Conservation (phyloP, 2,888 invertebrate genomes). For the Athalia rosae region DNA sequence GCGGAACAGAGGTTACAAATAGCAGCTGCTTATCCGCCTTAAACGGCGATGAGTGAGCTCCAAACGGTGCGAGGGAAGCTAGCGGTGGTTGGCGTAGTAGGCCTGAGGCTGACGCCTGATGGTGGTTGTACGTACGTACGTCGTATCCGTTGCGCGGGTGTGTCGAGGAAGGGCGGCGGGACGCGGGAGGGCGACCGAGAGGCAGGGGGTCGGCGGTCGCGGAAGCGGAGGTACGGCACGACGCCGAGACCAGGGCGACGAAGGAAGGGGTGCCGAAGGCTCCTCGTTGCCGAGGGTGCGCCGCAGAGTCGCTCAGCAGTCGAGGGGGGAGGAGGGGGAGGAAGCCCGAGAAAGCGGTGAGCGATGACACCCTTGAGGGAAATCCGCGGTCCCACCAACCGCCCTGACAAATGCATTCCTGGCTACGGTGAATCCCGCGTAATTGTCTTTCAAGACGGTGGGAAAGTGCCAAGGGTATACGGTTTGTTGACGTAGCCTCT, state of each 20-base stretch:
- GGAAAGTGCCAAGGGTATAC: not conserved
- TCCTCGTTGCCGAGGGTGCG: conserved; percentile 26
- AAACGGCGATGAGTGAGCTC: conserved; percentile 54
- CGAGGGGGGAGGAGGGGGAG: not conserved
- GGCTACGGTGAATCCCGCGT: conserved; percentile 48
- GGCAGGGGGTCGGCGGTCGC: not conserved
- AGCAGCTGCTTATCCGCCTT: conserved; percentile 53
- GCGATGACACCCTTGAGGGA: conserved; percentile 63
- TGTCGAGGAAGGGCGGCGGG: no score
- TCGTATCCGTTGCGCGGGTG: conserved; percentile 21
- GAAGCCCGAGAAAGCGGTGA: conserved; percentile 50
- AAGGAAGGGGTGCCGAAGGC: conserved; percentile 27
- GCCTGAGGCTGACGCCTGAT: conserved; percentile 27
- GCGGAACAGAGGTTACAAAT: conserved; percentile 53
- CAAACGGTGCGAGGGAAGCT: conserved; percentile 42
- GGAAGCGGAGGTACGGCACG: conserved; percentile 16
- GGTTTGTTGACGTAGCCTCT: conserved; percentile 38
- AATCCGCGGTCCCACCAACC: conserved; percentile 60
- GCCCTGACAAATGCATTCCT: conserved; percentile 62
- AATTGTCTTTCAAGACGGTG: conserved; percentile 42
- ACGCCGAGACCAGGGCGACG: conserved; percentile 24
- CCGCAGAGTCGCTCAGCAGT: conserved; percentile 16
- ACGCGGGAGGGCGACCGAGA: no score
- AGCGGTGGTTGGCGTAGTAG: conserved; percentile 21
- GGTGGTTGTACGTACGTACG: conserved; percentile 31